Evolutionary conservation across 37 sponge, comb jelly and placozoan species (phyloP).

Genomic region (Cliona cf. orientalis): DNA sequence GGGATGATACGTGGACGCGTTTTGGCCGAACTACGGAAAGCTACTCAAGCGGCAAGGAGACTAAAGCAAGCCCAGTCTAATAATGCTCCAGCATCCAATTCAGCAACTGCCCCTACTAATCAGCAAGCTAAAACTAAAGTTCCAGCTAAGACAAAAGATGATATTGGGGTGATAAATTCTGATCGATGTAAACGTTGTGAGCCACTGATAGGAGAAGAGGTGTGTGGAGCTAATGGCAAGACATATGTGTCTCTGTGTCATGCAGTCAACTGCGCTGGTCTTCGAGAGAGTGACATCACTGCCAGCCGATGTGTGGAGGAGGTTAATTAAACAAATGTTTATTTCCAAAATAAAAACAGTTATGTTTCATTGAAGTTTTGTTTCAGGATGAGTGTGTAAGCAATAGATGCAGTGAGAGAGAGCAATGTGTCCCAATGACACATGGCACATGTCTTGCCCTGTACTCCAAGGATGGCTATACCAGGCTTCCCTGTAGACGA

Average conservation of each 20-base stretch:
- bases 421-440: constrained; percentile 25
- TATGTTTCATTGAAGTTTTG: background rate
- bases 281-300: constrained; percentile 16
- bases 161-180: too few species aligned
- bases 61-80: too few species aligned
- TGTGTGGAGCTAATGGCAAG: constrained; percentile 68
- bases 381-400: constrained; percentile 37
- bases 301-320: constrained; percentile 28
- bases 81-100: too few species aligned
- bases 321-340: constrained; percentile 1
- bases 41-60: too few species aligned
- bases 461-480: constrained; percentile 14
- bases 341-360: background rate
- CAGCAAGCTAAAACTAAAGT: too few species aligned
- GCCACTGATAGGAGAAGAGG: constrained; percentile 29
- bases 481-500: constrained; percentile 18
- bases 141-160: too few species aligned
- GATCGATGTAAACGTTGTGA: constrained; percentile 41
- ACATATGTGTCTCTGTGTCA: constrained; percentile 59
- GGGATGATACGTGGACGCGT: too few species aligned
- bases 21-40: too few species aligned
- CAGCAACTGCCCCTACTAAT: too few species aligned
- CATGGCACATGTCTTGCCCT: constrained; percentile 25
- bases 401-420: constrained; percentile 2
- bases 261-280: constrained; percentile 65